phyloP scores from a whole-genome alignment of 2,113 vertebrate species.

The Strix uralensis region DNA sequence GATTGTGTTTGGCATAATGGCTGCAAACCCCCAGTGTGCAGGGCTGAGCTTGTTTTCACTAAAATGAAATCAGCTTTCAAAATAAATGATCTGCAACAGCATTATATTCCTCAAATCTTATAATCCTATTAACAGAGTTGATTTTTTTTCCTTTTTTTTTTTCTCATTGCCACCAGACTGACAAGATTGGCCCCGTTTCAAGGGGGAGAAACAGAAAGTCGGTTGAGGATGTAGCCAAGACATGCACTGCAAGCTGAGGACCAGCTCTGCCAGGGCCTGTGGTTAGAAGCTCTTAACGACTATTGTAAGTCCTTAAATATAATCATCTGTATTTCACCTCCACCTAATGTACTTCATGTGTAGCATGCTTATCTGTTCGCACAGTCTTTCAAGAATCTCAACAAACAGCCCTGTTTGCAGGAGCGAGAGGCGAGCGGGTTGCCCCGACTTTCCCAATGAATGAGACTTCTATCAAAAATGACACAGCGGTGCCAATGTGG shows the following conservation, averaged over 20 bases:
- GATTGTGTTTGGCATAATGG: slow-evolving; percentile 80
- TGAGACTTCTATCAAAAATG: slow-evolving; percentile 64
- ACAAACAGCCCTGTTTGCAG: slow-evolving; percentile 64
- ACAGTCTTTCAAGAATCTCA: slow-evolving; percentile 38
- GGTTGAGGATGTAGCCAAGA: slow-evolving; percentile 62
- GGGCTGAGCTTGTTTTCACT: slow-evolving; percentile 77
- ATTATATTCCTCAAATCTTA: slow-evolving; percentile 75
- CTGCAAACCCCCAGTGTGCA: slow-evolving; percentile 70
- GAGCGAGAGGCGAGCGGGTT: neutral
- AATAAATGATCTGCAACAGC: slow-evolving; percentile 79
- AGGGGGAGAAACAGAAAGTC: slow-evolving; percentile 63
- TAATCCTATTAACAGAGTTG: slow-evolving; percentile 80
- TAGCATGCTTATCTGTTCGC: slow-evolving; percentile 39
- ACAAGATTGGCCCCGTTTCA: slow-evolving; percentile 72
- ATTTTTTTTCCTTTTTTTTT: neutral
- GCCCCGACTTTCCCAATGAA: slow-evolving; percentile 39
- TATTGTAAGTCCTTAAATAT: slow-evolving; percentile 81
- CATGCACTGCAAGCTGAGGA: slow-evolving; percentile 39
- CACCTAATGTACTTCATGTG: slow-evolving; percentile 74
- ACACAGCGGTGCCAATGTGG: slow-evolving; percentile 8
- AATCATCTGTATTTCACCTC: slow-evolving; percentile 76
- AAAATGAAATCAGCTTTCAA: slow-evolving; percentile 81
- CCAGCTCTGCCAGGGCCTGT: slow-evolving; percentile 61
- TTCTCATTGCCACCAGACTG: slow-evolving; percentile 58
- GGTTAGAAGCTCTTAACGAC: slow-evolving; percentile 83